Evolutionary conservation across 2,113 vertebrate species (phyloP), one percentile per base, ranked within the genome.

Genomic region (Malurus melanocephalus): DNA sequence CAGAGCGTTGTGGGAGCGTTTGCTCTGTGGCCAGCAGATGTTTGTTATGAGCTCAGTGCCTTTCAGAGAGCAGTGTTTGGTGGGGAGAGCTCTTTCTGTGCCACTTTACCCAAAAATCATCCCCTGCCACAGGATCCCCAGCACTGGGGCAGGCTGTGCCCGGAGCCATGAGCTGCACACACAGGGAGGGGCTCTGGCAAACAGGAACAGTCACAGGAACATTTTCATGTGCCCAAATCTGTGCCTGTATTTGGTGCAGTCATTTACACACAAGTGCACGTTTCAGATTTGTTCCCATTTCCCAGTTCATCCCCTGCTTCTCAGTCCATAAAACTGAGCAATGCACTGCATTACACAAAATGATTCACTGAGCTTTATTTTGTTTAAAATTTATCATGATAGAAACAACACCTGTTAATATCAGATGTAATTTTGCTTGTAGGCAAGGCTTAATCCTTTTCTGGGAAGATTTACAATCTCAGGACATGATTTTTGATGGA

Each of bases 91-190:
- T 81, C 38, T 38, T 40, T 42, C 67, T 22, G 7, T 21, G 51
- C 27, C 30, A 9, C 57, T 65, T 51, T 2, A 49, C 27, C 35
- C 57, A 3, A 21, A 49, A 16, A 9, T 13, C 48, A 20, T 7
- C 18, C 1, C 3, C 26, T 2, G 3, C 10, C 1, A 62, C 20
- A 20, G 66, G 45, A 57, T 20, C 5, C 23, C 61, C 3, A 19
- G 46, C 4, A 12, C 59, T 18, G 9, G 11, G 65, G 26, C 5
- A 3, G 35, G 43, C 76, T 73, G 75, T 2, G 10, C 64, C 22
- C 3, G 61, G 32, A n/a, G 81, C 45, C 30, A 2, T 1, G 52
- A 10, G 19, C 53, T 2, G 0, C 14, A 30, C 45, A 2, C 28
- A 1, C 42, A 17, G 38, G 49, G 27, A 45, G 18, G 22, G 3